Evolutionary conservation across 2,888 invertebrate species (phyloP).

Genomic region (Keiferia lycopersicella): DNA sequence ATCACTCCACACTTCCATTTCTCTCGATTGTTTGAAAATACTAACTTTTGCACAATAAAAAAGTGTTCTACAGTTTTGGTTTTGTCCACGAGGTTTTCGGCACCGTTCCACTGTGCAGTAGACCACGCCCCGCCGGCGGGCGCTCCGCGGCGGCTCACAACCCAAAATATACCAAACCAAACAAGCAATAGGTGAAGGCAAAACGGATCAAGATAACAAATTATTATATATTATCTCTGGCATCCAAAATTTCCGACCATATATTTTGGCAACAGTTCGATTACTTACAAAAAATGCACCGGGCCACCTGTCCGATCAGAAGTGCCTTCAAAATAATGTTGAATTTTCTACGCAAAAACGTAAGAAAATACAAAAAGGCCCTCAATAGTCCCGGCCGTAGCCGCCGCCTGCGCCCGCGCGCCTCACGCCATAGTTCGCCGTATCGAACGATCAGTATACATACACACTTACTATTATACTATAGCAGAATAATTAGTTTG

Average conservation of each 20-base stretch:
- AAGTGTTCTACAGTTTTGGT: slow-evolving; percentile 12
- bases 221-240: slow-evolving; percentile 40
- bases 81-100: slow-evolving; percentile 24
- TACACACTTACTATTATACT: slow-evolving; percentile 78
- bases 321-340: slow-evolving; percentile 93
- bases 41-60: slow-evolving; percentile 17
- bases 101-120: slow-evolving; percentile 43
- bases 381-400: slow-evolving; percentile 91
- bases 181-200: slow-evolving; percentile 94
- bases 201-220: slow-evolving; percentile 55
- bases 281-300: slow-evolving; percentile 85
- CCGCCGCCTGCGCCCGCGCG: slow-evolving; percentile 60
- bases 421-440: slow-evolving; percentile 62
- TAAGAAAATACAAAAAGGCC: slow-evolving; percentile 90
- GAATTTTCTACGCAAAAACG: slow-evolving; percentile 90
- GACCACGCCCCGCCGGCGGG: slow-evolving; percentile 58
- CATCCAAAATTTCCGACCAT: slow-evolving; percentile 39
- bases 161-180: slow-evolving; percentile 84
- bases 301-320: slow-evolving; percentile 97
- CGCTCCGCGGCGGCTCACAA: slow-evolving; percentile 83
- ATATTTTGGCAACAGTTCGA: slow-evolving; percentile 48
- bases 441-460: slow-evolving; percentile 71
- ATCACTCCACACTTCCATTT: slow-evolving; percentile 1
- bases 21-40: slow-evolving; percentile 11
- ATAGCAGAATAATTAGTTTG: slow-evolving; percentile 81